phyloP scores from a whole-genome alignment of 2,113 vertebrate species.

The Cephalopholis sonnerati region DNA sequence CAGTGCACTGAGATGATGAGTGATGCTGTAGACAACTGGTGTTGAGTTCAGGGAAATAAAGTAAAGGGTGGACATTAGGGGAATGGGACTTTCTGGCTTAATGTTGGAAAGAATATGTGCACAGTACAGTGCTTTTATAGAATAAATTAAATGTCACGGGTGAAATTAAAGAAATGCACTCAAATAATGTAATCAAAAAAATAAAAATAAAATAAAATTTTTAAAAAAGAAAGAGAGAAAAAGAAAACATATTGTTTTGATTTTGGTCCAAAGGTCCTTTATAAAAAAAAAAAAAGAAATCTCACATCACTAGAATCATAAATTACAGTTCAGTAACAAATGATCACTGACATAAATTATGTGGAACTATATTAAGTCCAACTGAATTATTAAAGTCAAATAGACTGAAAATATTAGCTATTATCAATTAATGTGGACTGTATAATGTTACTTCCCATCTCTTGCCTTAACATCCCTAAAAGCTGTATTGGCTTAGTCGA shows the following conservation, averaged over 20 bases:
- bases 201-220: neutral
- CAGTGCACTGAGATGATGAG: constrained; percentile 51
- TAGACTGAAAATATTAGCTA: neutral
- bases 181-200: neutral
- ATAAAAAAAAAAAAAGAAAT: neutral
- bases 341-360: neutral
- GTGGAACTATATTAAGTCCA: neutral
- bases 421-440: neutral
- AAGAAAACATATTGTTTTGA: neutral
- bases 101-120: constrained; percentile 36
- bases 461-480: neutral
- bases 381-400: neutral
- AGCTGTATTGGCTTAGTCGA: neutral
- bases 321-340: neutral
- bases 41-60: constrained; percentile 54
- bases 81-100: constrained; percentile 17
- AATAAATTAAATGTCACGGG: neutral
- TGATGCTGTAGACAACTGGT: constrained; percentile 73
- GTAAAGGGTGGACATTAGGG: constrained; percentile 11
- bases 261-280: neutral
- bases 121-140: constrained; percentile 1
- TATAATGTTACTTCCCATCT: too few relatives aligned
- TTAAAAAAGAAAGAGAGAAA: neutral
- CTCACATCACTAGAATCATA: neutral
- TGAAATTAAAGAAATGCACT: neutral